These are phyloP conservation scores for Bombus vancouverensis DNA, from an alignment of 1,140 invertebrate genomes.

Conservation along the genomic window DNA sequence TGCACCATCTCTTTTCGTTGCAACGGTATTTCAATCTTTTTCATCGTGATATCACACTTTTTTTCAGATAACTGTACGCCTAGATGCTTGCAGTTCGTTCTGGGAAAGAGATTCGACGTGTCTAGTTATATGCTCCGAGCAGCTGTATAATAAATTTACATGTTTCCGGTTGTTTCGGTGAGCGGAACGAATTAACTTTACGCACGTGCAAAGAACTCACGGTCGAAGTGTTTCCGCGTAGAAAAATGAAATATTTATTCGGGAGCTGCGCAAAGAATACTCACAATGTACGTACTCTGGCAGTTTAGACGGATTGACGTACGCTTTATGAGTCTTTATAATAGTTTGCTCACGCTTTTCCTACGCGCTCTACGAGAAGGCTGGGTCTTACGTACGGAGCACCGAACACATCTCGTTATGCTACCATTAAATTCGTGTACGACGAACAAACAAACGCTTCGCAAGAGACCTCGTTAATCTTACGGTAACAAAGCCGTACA, in stretches of 20 bases:
- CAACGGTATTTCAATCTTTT: not conserved
- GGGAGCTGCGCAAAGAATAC: not conserved
- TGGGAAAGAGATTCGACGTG: not conserved
- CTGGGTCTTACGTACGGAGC: conserved; percentile 44
- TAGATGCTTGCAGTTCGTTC: not conserved
- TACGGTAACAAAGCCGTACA: conserved; percentile 53
- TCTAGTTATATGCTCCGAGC: not conserved
- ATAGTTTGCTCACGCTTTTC: conserved; percentile 9
- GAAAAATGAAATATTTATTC: conserved; percentile 11
- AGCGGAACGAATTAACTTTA: conserved; percentile 5
- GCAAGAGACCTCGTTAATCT: conserved; percentile 61
- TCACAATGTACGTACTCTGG: not conserved
- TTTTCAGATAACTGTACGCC: not conserved
- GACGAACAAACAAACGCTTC: conserved; percentile 48
- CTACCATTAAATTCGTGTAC: conserved; percentile 22
- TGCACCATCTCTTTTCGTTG: not conserved
- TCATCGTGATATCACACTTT: not conserved
- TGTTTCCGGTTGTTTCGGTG: not conserved
- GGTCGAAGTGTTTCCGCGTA: not conserved
- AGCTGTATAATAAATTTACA: not conserved
- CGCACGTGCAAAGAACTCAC: not conserved
- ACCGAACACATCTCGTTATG: conserved; percentile 53
- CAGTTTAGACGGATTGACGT: not conserved
- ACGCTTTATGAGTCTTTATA: not conserved
- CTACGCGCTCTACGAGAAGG: conserved; percentile 5